Conservation (phyloP, 2,113 vertebrate species). For the Lanius ludovicianus region DNA sequence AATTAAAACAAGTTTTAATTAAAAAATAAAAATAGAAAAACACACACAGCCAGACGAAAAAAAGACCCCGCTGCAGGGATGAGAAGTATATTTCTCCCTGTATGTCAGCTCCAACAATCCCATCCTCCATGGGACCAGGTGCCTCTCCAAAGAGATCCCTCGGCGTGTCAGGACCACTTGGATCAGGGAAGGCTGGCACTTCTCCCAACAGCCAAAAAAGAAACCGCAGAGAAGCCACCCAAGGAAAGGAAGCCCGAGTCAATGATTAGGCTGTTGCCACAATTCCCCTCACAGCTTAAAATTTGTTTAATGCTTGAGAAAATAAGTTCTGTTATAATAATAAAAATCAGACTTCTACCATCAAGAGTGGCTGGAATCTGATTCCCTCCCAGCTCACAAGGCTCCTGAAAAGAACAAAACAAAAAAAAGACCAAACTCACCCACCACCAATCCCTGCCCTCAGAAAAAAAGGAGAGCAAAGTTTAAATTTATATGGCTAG, state of each 20-base stretch:
- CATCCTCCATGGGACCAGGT: background rate
- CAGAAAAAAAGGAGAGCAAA: constrained; percentile 28
- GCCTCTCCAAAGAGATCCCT: background rate
- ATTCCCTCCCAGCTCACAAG: background rate
- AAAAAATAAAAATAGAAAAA: constrained; percentile 48
- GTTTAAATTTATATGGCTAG: constrained; percentile 3
- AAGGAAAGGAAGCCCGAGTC: constrained; percentile 35
- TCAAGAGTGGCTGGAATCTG: constrained; percentile 24
- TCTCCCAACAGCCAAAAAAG: constrained; percentile 3
- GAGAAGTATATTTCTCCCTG: constrained; percentile 29
- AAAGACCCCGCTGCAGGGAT: constrained; percentile 13
- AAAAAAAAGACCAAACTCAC: background rate
- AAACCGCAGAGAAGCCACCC: background rate
- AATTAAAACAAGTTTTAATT: constrained; percentile 46
- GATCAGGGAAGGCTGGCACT: constrained; percentile 5
- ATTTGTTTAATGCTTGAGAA: constrained; percentile 52
- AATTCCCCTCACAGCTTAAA: constrained; percentile 35
- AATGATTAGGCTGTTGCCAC: background rate
- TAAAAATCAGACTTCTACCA: constrained; percentile 46
- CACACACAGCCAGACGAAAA: constrained; percentile 49
- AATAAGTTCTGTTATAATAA: constrained; percentile 36
- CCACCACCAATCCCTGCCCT: background rate
- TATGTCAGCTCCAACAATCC: constrained; percentile 26
- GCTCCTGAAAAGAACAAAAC: background rate
- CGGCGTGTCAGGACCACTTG: accelerated